Conservation (phyloP, 2,888 invertebrate genomes). For the Microctonus aethiopoides region DNA sequence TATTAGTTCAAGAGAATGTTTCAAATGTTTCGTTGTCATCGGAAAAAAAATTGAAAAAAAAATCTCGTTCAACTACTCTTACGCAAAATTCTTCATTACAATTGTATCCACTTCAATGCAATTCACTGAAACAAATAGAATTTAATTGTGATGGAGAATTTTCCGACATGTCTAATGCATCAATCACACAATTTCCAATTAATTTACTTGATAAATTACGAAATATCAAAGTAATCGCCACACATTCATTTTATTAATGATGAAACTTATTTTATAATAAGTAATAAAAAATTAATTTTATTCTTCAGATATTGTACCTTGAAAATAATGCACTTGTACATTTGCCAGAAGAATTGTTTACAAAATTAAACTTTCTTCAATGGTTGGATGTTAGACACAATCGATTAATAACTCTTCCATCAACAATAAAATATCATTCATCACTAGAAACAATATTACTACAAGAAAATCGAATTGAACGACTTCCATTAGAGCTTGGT, state of each 20-base stretch:
- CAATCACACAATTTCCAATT: constrained; percentile 46
- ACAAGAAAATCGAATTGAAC: constrained; percentile 73
- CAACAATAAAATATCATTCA: constrained; percentile 71
- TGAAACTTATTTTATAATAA: not conserved
- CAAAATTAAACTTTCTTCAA: constrained; percentile 69
- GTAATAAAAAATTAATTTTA: not conserved
- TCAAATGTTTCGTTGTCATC: constrained; percentile 44
- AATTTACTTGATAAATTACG: constrained; percentile 44
- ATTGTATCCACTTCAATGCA: not conserved
- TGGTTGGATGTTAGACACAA: constrained; percentile 78
- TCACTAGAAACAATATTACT: constrained; percentile 74
- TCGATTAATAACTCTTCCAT: constrained; percentile 70
- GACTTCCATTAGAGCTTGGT: constrained; percentile 74
- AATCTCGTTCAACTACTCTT: not conserved
- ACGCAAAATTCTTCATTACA: constrained; percentile 19
- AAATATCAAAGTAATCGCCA: constrained; percentile 45
- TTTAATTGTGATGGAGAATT: constrained; percentile 46
- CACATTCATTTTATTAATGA: not conserved
- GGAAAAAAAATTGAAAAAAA: constrained; percentile 39
- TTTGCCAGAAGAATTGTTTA: constrained; percentile 73
- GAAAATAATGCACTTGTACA: constrained; percentile 70
- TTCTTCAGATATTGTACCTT: constrained; percentile 69
- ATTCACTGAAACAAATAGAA: not conserved
- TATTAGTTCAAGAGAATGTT: constrained; percentile 38
- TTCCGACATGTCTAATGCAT: constrained; percentile 46